Conservation (phyloP, 2,113 vertebrate species). For the Pangasianodon hypophthalmus region DNA sequence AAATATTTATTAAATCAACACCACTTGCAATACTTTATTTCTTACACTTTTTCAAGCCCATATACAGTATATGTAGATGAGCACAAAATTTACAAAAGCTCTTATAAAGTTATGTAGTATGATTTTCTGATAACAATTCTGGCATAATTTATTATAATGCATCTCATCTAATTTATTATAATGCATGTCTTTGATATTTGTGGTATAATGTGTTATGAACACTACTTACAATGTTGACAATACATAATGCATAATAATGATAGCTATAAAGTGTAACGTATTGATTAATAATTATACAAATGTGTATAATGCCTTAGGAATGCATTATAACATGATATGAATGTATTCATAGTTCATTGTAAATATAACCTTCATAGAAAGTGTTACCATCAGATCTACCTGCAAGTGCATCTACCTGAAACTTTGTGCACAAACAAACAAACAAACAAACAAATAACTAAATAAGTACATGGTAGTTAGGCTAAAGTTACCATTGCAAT, state of each 20-base stretch:
- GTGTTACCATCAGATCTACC: not conserved
- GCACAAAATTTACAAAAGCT: not conserved
- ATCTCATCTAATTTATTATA: not conserved
- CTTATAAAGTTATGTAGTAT: too few species aligned
- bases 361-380: not conserved
- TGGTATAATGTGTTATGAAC: not conserved
- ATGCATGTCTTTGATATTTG: not conserved
- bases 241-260: not conserved
- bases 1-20: not conserved
- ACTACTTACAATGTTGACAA: not conserved
- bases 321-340: not conserved
- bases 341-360: not conserved
- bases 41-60: not conserved
- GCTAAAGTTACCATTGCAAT: not conserved
- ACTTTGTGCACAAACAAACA: not conserved
- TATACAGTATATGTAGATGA: not conserved
- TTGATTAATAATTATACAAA: not conserved
- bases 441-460: not conserved
- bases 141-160: not conserved
- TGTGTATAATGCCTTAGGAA: not conserved
- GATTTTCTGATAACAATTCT: too few species aligned
- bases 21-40: not conserved
- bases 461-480: not conserved
- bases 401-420: too few species aligned
- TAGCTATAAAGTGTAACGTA: not conserved